A percentile compares a stretch with the other conserved stretches of the same genome.
phyloP scores from a whole-genome alignment of 2,797 vertebrate species.

The Pantherophis alleghaniensis region DNA sequence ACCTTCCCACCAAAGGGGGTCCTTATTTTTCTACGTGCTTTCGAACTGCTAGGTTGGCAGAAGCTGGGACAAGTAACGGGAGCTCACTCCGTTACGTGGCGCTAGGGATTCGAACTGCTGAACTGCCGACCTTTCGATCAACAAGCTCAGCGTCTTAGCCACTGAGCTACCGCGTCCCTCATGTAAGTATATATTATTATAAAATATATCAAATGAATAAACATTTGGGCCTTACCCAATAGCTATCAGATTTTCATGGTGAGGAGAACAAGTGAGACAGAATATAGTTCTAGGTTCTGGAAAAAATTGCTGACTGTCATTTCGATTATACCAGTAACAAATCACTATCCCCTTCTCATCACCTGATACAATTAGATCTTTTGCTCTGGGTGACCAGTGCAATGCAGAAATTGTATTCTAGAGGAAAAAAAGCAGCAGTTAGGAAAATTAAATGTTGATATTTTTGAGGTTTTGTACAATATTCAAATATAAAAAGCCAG shows the following conservation, averaged over 20 bases:
- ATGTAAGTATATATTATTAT: neutral
- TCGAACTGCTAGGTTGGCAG: too few species aligned
- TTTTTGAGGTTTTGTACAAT: neutral
- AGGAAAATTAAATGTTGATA: neutral
- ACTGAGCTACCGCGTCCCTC: neutral
- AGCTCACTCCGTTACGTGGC: too few species aligned
- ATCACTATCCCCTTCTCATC: conserved; percentile 92
- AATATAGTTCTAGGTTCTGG: conserved; percentile 89
- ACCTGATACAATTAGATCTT: conserved; percentile 88
- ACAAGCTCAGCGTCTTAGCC: too few species aligned
- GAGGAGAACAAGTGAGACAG: conserved; percentile 91
- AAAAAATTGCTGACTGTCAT: conserved; percentile 86
- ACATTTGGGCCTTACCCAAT: conserved; percentile 79
- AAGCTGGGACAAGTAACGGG: too few species aligned
- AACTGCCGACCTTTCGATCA: too few species aligned
- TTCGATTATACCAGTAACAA: conserved; percentile 88
- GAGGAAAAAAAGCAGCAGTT: conserved; percentile 31
- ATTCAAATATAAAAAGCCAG: neutral
- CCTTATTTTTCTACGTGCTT: too few species aligned
- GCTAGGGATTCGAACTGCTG: too few species aligned
- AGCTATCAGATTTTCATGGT: conserved; percentile 85
- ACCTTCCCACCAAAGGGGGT: too few species aligned
- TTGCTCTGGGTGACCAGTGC: conserved; percentile 91
- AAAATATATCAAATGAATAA: neutral
- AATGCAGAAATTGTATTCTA: conserved; percentile 83